Percentiles rank a stretch among this genome's conserved stretches.
Evolutionary conservation across 2,888 invertebrate genomes (phyloP).

Genomic region (Rotaria magnacalcarata): DNA sequence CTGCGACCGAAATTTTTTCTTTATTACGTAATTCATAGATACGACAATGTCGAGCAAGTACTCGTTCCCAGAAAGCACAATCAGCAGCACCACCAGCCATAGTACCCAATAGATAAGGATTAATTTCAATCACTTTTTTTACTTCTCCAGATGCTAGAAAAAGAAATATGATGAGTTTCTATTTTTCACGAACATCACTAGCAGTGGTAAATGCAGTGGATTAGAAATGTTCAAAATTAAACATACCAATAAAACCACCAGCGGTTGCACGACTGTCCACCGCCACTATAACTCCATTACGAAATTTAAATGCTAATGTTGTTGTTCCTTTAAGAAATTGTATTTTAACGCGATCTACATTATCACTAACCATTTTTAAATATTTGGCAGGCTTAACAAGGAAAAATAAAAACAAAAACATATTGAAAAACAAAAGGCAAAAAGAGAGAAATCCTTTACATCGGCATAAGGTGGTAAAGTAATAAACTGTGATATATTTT

Average conservation of each 20-base stretch:
- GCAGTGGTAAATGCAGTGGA: too few species aligned
- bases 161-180: constrained; percentile 56
- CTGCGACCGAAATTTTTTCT: constrained; percentile 92
- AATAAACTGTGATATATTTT: constrained; percentile 20
- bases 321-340: constrained; percentile 95
- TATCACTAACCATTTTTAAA: constrained; percentile 37
- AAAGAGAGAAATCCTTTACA: background rate
- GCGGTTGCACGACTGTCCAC: constrained; percentile 96
- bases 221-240: background rate
- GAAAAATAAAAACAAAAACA: background rate
- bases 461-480: constrained; percentile 20
- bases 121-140: constrained; percentile 96
- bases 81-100: constrained; percentile 98
- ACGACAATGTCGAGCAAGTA: constrained; percentile 79
- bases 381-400: constrained; percentile 1
- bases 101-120: constrained; percentile 88
- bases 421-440: background rate
- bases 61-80: constrained; percentile 96
- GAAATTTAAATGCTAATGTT: constrained; percentile 89
- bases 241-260: constrained; percentile 78
- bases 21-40: constrained; percentile 90
- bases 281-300: constrained; percentile 84
- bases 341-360: constrained; percentile 71
- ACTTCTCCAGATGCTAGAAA: constrained; percentile 90
- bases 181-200: constrained; percentile 48